phyloP scores from a whole-genome alignment of 2,888 invertebrate genomes.

The Tineola bisselliella region DNA sequence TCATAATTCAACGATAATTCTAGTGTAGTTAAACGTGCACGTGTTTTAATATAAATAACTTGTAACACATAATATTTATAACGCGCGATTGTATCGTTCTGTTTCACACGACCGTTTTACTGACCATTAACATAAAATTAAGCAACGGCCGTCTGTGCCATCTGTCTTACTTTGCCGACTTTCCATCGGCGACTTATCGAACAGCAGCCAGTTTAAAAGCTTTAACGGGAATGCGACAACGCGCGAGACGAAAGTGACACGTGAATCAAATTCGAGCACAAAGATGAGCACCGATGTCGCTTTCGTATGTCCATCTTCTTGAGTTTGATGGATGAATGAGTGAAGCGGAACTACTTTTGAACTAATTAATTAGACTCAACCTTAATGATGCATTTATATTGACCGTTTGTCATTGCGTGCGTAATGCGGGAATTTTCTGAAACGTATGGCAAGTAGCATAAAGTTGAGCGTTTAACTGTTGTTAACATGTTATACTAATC shows the following conservation, averaged over 20 bases:
- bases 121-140: constrained; percentile 24
- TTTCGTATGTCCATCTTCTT: neutral
- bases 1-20: neutral
- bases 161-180: constrained; percentile 50
- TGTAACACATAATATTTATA: constrained; percentile 2
- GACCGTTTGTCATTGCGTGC: too few relatives aligned
- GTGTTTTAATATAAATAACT: too few relatives aligned
- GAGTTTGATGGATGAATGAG: neutral
- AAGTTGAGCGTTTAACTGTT: too few relatives aligned
- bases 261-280: constrained; percentile 39
- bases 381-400: too few relatives aligned
- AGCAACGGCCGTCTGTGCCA: constrained; percentile 31
- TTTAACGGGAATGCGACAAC: constrained; percentile 25
- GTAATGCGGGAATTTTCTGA: too few relatives aligned
- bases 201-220: constrained; percentile 38
- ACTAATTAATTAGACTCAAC: neutral
- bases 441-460: too few relatives aligned
- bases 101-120: constrained; percentile 40
- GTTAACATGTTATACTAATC: too few relatives aligned
- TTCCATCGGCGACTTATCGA: constrained; percentile 37
- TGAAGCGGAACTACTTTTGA: neutral
- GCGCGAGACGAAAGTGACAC: constrained; percentile 54
- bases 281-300: constrained; percentile 15
- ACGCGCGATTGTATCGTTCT: constrained; percentile 24
- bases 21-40: neutral